Evolutionary conservation across 2,888 invertebrate genomes (phyloP).

Genomic region (Acanthococcus lagerstroemiae): DNA sequence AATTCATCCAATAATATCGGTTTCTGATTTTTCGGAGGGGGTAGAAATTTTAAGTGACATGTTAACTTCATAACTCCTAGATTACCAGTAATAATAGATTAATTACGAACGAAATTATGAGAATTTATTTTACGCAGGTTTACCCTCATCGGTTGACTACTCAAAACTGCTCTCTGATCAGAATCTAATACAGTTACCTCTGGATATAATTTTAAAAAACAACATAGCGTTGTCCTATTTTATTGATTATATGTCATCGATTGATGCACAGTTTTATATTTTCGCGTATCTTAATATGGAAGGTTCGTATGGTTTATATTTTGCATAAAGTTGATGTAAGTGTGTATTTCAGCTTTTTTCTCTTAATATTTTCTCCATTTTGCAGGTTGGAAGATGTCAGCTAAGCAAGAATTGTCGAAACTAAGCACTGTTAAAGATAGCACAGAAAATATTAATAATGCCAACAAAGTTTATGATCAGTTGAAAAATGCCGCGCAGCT

Average conservation of each 20-base stretch:
- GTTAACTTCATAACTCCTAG: too few species aligned
- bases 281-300: conserved; percentile 70
- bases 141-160: conserved; percentile 18
- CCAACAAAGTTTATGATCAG: conserved; percentile 39
- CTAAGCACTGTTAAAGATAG: conserved; percentile 42
- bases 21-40: too few species aligned
- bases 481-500: conserved; percentile 58
- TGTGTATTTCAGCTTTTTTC: conserved; percentile 2
- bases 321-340: not conserved
- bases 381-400: conserved; percentile 51
- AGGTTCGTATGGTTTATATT: conserved; percentile 45
- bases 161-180: conserved; percentile 14
- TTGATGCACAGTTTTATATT: conserved; percentile 51
- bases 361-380: not conserved
- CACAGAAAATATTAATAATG: conserved; percentile 38
- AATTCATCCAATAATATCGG: too few species aligned
- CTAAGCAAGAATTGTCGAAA: conserved; percentile 53
- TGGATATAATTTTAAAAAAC: conserved; percentile 65
- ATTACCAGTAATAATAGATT: not conserved
- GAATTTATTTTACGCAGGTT: not conserved
- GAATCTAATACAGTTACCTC: conserved; percentile 43
- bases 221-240: conserved; percentile 66
- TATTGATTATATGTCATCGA: conserved; percentile 62
- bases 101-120: not conserved
- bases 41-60: too few species aligned